Conservation (phyloP, 1,140 invertebrate species). For the Lethocerus indicus region DNA sequence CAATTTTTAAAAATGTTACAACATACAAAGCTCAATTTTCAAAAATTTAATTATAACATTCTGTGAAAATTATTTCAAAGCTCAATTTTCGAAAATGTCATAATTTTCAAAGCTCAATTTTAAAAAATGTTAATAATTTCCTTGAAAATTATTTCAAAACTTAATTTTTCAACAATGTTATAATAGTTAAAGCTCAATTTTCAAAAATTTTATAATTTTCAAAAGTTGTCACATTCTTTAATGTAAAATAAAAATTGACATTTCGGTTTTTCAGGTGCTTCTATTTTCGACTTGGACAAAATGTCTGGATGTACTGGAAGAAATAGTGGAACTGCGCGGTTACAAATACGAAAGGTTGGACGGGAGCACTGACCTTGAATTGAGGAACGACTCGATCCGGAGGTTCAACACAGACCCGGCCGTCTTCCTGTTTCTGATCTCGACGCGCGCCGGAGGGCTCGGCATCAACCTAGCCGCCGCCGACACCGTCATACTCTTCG, state of each 20-base stretch:
- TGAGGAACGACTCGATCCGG: constrained; percentile 27
- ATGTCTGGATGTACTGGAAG: constrained; percentile 50
- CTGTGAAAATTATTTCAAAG: no score
- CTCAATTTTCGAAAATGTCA: no score
- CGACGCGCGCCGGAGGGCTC: constrained; percentile 44
- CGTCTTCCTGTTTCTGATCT: constrained; percentile 39
- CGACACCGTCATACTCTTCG: constrained; percentile 63
- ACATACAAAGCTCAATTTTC: no score
- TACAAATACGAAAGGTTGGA: constrained; percentile 44
- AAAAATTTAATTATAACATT: no score
- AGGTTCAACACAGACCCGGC: constrained; percentile 33
- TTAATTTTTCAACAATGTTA: not conserved
- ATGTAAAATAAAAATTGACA: no score
- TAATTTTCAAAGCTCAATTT: not conserved
- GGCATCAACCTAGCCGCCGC: constrained; percentile 57
- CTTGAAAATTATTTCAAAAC: not conserved
- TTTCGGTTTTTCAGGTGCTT: constrained; percentile 33
- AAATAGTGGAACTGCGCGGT: constrained; percentile 37
- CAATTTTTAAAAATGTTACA: no score
- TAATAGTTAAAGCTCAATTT: not conserved
- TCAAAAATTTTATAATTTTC: no score
- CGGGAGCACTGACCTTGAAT: constrained; percentile 29
- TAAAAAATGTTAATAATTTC: not conserved
- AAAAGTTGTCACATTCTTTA: no score
- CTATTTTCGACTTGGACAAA: constrained; percentile 54